Base-by-base conservation (phyloP, 1,140 invertebrate species). In the Drosophila nebulosa region DNA sequence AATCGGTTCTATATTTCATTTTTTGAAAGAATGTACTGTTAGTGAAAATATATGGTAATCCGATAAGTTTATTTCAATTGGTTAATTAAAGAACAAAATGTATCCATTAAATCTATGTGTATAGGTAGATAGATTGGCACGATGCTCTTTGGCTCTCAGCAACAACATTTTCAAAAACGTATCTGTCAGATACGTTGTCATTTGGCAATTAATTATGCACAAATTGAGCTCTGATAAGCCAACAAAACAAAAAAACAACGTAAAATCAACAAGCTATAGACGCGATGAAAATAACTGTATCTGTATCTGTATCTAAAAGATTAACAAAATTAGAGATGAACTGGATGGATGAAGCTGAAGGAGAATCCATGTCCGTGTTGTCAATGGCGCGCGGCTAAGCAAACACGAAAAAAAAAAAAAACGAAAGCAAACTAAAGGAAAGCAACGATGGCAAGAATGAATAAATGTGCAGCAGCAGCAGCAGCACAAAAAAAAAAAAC, bases 311-410 rank as follows among this genome's bases (percentile, higher is more conserved):
- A 18, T 53, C 46, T 55, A 42, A 42, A 52, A 74, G 70, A 75
- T 75, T 63, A 79, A 65, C 65, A 21, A 79, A 74, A 69, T 61
- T 65, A 74, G 57, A 52, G 53, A 32, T 51, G 60, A 61, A 42
- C 63, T 66, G 62, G 64, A 50, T 24, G 9, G n/a, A 35, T 30
- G 56, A 66, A 79, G 72, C 63, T 75, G 72, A 55, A 35, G 64
- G 64, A 22, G 12, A 10, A 10, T 21, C 18, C 16, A 18, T 46
- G 39, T 46, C 18, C 74, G 63, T 74, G 79, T 78, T 65, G 59
- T 80, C 78, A 80, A 80, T 80, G 78, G 73, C 64, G 78, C 78
- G 78, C 78, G 78, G 69, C 75, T 81, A 81, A 78, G 57, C 74
- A 83, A 81, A 81, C 79, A 72, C 62, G 60, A 64, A 46, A 46